Base-by-base conservation (phyloP, 2,797 vertebrate genomes). In the Typhlichthys subterraneus region DNA sequence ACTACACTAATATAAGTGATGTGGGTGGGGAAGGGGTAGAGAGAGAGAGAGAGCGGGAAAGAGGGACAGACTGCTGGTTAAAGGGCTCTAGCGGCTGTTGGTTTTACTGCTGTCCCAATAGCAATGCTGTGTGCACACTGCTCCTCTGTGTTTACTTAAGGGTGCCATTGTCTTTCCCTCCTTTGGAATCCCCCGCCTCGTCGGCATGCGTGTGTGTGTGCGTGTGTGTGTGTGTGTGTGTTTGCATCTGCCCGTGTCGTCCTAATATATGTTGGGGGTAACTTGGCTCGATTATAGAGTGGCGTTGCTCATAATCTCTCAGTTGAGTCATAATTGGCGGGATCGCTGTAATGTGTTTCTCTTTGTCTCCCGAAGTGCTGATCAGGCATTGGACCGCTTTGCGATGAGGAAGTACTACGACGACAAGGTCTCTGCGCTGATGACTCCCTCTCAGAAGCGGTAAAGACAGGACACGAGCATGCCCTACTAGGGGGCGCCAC, bases 331-430 rank as follows among this genome's bases (percentile, higher is more conserved):
- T 87, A 84, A 87, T 89, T 85, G 76, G 80, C 68, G 51, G 45
- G 83, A 86, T 72, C 71, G 69, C 75, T 82, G 38, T 84, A 82
- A 78, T 67, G 73, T 54, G 69, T 69, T 75, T 82, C 65, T 72
- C 50, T 75, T 67, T 73, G 79, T 73, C 81, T 76, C 77, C 85
- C 59, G 70, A 90, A 99, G 97, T 72, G 97, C 97, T 66, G 96
- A 97, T 88, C 97, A 99, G 88, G 97, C 97, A 17, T 89, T 99
- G 52, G 96, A 98, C 87, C 95, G 96, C 79, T 99, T 98, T 60
- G 97, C 97, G 38, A 98, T 99, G 97, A 96, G 96, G 91, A 98
- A 97, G 82, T 99, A 95, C 89, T 97, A 96, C 15, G 96, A 99
- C 73, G 97, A 99, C 85, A 98, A 98, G 88, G 94, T 99, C 74